A percentile compares a stretch with the other conserved stretches of the same genome.
phyloP scores from a whole-genome alignment of 2,888 invertebrate genomes.

The Oscheius sp. region DNA sequence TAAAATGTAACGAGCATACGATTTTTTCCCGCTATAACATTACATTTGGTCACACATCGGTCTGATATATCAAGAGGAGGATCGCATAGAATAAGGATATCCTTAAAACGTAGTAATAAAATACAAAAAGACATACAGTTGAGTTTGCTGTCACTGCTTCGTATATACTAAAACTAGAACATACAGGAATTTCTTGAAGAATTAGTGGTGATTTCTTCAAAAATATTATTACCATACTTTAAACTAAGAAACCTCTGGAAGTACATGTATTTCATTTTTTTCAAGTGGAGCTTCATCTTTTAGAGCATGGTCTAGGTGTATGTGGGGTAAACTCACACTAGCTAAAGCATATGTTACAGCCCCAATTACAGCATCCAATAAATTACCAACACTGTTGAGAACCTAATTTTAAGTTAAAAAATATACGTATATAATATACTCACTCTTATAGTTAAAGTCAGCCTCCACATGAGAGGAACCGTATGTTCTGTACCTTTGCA shows the following conservation, averaged over 20 bases:
- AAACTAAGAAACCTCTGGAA: slow-evolving; percentile 10
- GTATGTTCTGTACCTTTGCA: slow-evolving; percentile 27
- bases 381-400: slow-evolving; percentile 9
- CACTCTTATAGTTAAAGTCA: slow-evolving; percentile 19
- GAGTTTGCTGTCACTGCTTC: slow-evolving; percentile 11
- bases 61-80: slow-evolving; percentile 14
- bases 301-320: slow-evolving; percentile 34
- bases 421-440: not conserved
- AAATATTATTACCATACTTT: not conserved
- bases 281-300: slow-evolving; percentile 46
- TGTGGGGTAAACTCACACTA: slow-evolving; percentile 36
- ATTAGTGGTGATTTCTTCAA: slow-evolving; percentile 17
- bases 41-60: slow-evolving; percentile 11
- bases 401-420: slow-evolving; percentile 4
- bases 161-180: slow-evolving; percentile 24
- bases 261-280: slow-evolving; percentile 40
- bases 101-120: not conserved
- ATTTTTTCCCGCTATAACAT: slow-evolving; percentile 23
- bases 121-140: not conserved
- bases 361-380: slow-evolving; percentile 30
- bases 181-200: slow-evolving; percentile 13
- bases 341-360: slow-evolving; percentile 36
- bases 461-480: slow-evolving; percentile 18
- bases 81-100: slow-evolving; percentile 13
- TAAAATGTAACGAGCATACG: not conserved